Evolutionary conservation across 2,888 invertebrate species (phyloP).

Genomic region (Leptogaster cylindrica): DNA sequence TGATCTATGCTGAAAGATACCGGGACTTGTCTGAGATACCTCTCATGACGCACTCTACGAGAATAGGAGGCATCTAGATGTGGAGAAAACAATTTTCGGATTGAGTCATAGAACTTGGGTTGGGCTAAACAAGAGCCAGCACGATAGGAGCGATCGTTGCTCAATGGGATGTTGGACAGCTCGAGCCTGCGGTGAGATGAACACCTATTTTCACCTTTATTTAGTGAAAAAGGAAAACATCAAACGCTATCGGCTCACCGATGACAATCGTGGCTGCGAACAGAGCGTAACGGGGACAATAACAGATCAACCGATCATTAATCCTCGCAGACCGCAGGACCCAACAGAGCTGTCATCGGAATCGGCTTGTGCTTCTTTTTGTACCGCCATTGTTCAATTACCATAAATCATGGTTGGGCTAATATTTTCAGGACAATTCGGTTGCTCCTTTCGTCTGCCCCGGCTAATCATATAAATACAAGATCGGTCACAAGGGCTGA

Average conservation of each 20-base stretch:
- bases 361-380: constrained; percentile 19
- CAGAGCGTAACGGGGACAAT: constrained; percentile 20
- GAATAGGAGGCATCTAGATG: no score
- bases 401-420: constrained; percentile 27
- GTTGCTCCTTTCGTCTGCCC: constrained; percentile 31
- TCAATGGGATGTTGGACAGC: no score
- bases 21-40: constrained; percentile 11
- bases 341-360: constrained; percentile 21
- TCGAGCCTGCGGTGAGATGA: not conserved
- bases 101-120: constrained; percentile 36
- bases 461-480: constrained; percentile 31
- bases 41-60: no score
- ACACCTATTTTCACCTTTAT: not conserved
- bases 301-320: constrained; percentile 38
- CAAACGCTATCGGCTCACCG: not conserved
- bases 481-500: constrained; percentile 1
- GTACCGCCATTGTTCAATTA: constrained; percentile 25
- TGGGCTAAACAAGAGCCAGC: no score
- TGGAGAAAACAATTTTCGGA: constrained; percentile 25
- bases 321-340: constrained; percentile 33
- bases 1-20: constrained; percentile 22
- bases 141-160: no score
- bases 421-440: constrained; percentile 31
- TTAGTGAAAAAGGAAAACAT: not conserved
- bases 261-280: not conserved